Conservation (phyloP, 35 echinoderm and acorn worm genomes). For the Ophiothrix spiculata region DNA sequence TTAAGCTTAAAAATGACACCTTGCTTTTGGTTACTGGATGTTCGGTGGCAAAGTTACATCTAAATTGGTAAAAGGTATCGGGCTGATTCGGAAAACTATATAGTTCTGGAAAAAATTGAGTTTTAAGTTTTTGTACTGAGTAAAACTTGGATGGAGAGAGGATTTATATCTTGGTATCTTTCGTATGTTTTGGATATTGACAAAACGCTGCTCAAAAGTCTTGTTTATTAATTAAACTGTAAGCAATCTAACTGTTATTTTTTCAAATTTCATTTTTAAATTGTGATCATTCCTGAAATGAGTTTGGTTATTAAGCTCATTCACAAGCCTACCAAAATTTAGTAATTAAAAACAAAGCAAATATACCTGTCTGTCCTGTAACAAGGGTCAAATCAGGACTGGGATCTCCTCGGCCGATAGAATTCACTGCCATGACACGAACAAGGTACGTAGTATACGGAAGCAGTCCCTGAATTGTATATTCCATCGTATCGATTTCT, state of each 20-base stretch:
- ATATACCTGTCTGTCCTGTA: conserved; percentile 84
- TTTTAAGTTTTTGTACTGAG: no score
- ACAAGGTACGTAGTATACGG: conserved; percentile 80
- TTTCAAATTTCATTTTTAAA: no score
- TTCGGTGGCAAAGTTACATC: no score
- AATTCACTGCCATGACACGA: conserved; percentile 72
- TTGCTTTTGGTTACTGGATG: no score
- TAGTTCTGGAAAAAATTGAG: no score
- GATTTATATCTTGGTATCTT: no score
- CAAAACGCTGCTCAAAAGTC: no score
- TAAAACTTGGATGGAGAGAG: no score
- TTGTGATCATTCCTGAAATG: neutral
- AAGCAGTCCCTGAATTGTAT: conserved; percentile 67
- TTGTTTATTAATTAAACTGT: neutral
- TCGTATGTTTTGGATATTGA: no score
- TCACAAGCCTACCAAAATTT: neutral
- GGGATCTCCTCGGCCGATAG: conserved; percentile 71
- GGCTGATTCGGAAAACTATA: no score
- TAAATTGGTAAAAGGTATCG: no score
- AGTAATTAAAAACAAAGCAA: neutral
- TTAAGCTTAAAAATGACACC: no score
- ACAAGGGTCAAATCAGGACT: conserved; percentile 47
- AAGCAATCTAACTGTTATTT: neutral
- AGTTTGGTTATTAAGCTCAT: neutral
- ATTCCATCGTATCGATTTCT: conserved; percentile 27